Percentiles rank a stretch among this genome's conserved stretches.
phyloP scores from a whole-genome alignment of 2,888 invertebrate genomes.

The Lucinisca nassula region DNA sequence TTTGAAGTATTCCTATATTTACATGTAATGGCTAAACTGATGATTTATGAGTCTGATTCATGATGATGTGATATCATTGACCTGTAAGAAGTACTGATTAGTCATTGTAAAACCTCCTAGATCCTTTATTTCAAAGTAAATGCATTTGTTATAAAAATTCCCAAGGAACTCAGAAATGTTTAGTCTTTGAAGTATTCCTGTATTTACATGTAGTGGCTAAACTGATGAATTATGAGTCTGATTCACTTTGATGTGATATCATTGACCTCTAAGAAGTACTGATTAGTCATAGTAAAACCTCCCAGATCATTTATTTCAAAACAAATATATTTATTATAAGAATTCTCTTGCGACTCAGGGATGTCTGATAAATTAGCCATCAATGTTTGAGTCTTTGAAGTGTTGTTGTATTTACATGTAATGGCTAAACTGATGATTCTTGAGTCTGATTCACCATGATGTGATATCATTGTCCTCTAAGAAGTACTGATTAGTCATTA shows the following conservation, averaged over 20 bases:
- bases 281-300: conserved; percentile 20
- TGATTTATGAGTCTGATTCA: neutral
- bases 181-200: too few relatives aligned
- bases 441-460: neutral
- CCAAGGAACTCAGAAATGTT: too few relatives aligned
- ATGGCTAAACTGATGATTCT: neutral
- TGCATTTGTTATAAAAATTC: too few relatives aligned
- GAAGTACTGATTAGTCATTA: conserved; percentile 44
- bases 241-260: neutral
- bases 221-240: neutral
- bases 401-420: neutral
- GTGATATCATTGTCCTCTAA: conserved; percentile 34
- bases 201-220: neutral
- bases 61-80: neutral
- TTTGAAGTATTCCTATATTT: too few relatives aligned
- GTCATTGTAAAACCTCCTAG: too few relatives aligned
- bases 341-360: too few relatives aligned
- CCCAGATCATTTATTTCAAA: too few relatives aligned
- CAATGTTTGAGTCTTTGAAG: too few relatives aligned
- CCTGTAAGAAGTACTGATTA: conserved; percentile 40
- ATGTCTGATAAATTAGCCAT: neutral
- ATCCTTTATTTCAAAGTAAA: too few relatives aligned
- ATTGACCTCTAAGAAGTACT: conserved; percentile 30
- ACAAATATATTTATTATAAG: too few relatives aligned
- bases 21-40: too few relatives aligned